Base-by-base conservation (phyloP, 2,888 invertebrate genomes). In the Acanthosepion pharaonis region DNA sequence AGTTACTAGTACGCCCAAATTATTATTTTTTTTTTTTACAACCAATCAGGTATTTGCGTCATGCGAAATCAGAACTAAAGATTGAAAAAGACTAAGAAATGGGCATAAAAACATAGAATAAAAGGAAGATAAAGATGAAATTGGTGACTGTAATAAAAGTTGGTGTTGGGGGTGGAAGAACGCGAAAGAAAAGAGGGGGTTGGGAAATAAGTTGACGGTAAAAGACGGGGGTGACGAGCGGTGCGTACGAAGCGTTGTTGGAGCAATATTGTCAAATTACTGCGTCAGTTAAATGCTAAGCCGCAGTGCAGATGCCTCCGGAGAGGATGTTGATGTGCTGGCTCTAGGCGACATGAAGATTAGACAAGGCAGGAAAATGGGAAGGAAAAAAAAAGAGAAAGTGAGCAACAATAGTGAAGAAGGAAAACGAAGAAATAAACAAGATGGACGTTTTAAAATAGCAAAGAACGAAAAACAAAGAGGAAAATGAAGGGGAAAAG, bases 251-350 rank as follows among this genome's bases (percentile, higher is more conserved):
- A 15, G 11, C 33, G 78, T 33, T 78, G 78, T 78, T 78, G n/a
- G n/a, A 78, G 78, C 78, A 33, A 33, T 78, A 78, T 78, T 78
- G 78, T 78, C 78, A 78, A 78, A 78, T 78, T n/a, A 78, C 78
- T 78, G 78, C 78, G 78, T 33, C n/a, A 78, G 78, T 78, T 78
- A 78, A 78, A 78, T 78, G 78, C 78, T 78, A 78, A 78, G 78
- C 78, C 78, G 78, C 78, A 78, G n/a, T 33, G 33, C 78, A 78
- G 78, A 18, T 78, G 78, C n/a, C 78, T 78, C 78, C 78, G 78
- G 78, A 78, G 78, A 78, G 78, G 78, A 78, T 78, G 78, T 78
- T 78, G 78, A 78, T n/a, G 78, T 78, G 78, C 78, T 78, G 78
- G 78, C 78, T 33, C 78, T 78, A 78, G 78, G 78, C 78, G 78